Conservation (phyloP, 2,888 invertebrate genomes). For the Diaphora mendica region DNA sequence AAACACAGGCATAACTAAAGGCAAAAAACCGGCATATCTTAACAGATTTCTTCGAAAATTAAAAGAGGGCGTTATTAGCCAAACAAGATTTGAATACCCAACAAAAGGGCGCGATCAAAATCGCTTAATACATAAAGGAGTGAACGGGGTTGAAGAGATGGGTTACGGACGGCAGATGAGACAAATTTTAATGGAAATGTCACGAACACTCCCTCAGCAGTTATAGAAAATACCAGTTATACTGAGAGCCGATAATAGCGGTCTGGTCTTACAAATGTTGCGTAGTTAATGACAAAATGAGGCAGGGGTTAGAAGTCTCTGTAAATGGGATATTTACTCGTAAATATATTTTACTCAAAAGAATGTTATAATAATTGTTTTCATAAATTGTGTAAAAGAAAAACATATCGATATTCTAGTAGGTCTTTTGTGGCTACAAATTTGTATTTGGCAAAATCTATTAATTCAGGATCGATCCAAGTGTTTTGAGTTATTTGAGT, state of each 20-base stretch:
- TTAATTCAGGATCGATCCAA: too few relatives aligned
- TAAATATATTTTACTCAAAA: too few relatives aligned
- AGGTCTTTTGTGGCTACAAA: too few relatives aligned
- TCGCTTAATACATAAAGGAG: constrained; percentile 40
- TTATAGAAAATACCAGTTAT: constrained; percentile 48
- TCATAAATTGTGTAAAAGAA: too few relatives aligned
- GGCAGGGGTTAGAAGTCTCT: background rate
- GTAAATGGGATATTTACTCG: background rate
- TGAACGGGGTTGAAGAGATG: background rate
- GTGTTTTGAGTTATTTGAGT: too few relatives aligned
- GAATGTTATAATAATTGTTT: background rate
- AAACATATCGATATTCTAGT: background rate
- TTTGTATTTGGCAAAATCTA: too few relatives aligned
- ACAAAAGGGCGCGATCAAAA: constrained; percentile 40
- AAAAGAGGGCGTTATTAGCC: constrained; percentile 36
- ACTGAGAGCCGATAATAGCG: constrained; percentile 31
- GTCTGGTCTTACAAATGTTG: constrained; percentile 15
- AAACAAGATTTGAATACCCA: constrained; percentile 45
- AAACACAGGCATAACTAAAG: background rate
- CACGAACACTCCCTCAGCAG: constrained; percentile 51
- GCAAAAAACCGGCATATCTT: constrained; percentile 12
- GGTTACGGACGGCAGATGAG: constrained; percentile 13
- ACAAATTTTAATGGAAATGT: constrained; percentile 62
- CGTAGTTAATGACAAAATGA: background rate
- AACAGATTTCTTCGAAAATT: constrained; percentile 21